Conservation (phyloP, 2,888 invertebrate species). For the Ypsolopha scabrella region DNA sequence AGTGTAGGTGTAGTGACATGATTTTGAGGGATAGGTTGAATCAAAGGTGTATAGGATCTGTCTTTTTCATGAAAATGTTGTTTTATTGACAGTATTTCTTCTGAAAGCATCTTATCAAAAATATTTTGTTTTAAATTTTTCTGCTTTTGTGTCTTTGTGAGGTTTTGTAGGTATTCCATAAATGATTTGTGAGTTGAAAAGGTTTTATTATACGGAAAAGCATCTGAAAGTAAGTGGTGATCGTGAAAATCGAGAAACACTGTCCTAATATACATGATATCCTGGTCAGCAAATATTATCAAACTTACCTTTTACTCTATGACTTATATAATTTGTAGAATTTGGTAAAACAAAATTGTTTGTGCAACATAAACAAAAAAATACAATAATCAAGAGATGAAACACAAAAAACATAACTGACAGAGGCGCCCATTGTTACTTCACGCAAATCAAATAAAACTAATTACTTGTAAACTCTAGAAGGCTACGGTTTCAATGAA, state of each 20-base stretch:
- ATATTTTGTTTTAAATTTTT: conserved; percentile 35
- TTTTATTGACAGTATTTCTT: conserved; percentile 46
- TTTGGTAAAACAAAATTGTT: conserved; percentile 20
- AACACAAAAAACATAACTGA: conserved; percentile 52
- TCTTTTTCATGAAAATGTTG: conserved; percentile 33
- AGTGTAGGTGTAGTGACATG: conserved; percentile 29
- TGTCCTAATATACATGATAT: background rate
- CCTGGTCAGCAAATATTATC: conserved; percentile 7
- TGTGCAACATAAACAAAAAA: conserved; percentile 18
- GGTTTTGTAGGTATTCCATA: conserved; percentile 19
- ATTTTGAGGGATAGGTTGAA: conserved; percentile 19
- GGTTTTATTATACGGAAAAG: conserved; percentile 9
- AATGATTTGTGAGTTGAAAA: conserved; percentile 14
- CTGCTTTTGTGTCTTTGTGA: conserved; percentile 13
- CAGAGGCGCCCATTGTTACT: conserved; percentile 35
- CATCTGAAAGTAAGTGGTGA: conserved; percentile 18
- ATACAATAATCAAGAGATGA: conserved; percentile 33
- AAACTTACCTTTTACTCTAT: conserved; percentile 6
- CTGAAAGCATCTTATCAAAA: conserved; percentile 43
- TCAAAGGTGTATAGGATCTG: conserved; percentile 15
- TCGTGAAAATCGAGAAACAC: conserved; percentile 3
- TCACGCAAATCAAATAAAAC: conserved; percentile 11
- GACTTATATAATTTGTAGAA: conserved; percentile 3
- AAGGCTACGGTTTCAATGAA: conserved; percentile 17
- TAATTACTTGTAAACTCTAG: conserved; percentile 16